These are phyloP conservation scores for Ennomos erosarius DNA, from an alignment of 2,888 invertebrate species.

Conservation along the genomic window DNA sequence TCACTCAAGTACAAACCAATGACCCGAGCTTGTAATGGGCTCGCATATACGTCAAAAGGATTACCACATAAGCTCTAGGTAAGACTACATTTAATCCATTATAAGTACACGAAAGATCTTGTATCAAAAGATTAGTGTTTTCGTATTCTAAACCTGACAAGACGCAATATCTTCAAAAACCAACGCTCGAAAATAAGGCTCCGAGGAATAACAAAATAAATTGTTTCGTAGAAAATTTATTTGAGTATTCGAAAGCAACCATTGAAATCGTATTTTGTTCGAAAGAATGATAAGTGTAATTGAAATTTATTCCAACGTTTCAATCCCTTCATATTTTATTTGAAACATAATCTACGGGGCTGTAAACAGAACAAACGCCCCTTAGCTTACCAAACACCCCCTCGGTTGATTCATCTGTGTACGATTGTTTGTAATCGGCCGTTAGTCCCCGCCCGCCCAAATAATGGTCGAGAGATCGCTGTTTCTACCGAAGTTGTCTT, in stretches of 20 bases:
- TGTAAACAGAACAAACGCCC: slow-evolving; percentile 16
- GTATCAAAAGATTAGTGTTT: slow-evolving; percentile 19
- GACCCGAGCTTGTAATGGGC: slow-evolving; percentile 7
- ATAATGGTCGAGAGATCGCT: slow-evolving; percentile 10
- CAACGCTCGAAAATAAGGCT: not conserved
- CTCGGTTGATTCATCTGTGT: slow-evolving; percentile 18
- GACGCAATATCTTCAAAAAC: slow-evolving; percentile 17
- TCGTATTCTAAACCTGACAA: slow-evolving; percentile 18
- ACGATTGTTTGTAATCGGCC: slow-evolving; percentile 26
- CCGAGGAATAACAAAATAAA: not conserved
- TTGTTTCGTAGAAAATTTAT: not conserved
- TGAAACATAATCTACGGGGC: not conserved
- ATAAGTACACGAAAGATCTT: not conserved
- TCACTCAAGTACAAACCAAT: slow-evolving; percentile 8
- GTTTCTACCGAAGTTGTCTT: slow-evolving; percentile 7
- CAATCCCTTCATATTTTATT: too few relatives aligned
- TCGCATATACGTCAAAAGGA: slow-evolving; percentile 5
- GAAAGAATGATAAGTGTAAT: too few relatives aligned
- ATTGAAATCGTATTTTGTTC: too few relatives aligned
- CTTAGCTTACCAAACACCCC: slow-evolving; percentile 14
- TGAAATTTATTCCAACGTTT: too few relatives aligned
- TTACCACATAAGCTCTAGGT: slow-evolving; percentile 3
- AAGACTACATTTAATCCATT: slow-evolving; percentile 2
- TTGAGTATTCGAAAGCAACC: too few relatives aligned
- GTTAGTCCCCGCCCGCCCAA: not conserved